Conservation (phyloP, 1,140 invertebrate genomes). For the Drosophila sturtevanti region DNA sequence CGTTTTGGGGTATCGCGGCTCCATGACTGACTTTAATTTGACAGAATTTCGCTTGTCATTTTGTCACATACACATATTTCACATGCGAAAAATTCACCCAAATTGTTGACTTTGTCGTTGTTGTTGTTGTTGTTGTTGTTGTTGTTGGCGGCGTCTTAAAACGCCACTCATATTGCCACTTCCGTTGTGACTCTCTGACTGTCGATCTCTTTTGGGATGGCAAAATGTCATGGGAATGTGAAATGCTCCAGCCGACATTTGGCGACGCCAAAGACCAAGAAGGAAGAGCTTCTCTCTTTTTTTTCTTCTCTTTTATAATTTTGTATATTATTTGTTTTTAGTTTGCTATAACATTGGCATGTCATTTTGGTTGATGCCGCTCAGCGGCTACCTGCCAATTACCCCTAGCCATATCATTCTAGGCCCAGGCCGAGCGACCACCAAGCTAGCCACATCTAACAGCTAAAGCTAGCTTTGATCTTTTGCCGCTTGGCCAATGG, state of each 20-base stretch:
- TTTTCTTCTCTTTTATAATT: constrained; percentile 36
- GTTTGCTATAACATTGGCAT: constrained; percentile 54
- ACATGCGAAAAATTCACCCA: constrained; percentile 45
- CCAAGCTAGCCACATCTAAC: constrained; percentile 77
- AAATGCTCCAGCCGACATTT: constrained; percentile 65
- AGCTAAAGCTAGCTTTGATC: constrained; percentile 69
- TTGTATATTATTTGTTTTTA: constrained; percentile 3
- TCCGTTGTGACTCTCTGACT: constrained; percentile 57
- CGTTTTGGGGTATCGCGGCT: constrained; percentile 36
- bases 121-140: background rate
- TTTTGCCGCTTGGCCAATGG: constrained; percentile 77
- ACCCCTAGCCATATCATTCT: constrained; percentile 61
- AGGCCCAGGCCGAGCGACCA: constrained; percentile 63
- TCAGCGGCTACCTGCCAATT: constrained; percentile 75
- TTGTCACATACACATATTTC: constrained; percentile 49
- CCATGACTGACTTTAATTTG: constrained; percentile 78
- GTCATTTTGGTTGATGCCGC: constrained; percentile 67
- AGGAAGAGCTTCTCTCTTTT: constrained; percentile 63
- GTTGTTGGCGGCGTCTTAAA: constrained; percentile 65
- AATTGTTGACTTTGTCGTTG: constrained; percentile 16
- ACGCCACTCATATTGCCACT: constrained; percentile 79
- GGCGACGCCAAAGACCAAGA: constrained; percentile 23
- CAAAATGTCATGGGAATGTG: constrained; percentile 76
- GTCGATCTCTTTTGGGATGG: constrained; percentile 30
- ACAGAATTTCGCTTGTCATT: constrained; percentile 79